Evolutionary conservation across 2,797 vertebrate genomes (phyloP).

Genomic region (Anabacerthia variegaticeps): DNA sequence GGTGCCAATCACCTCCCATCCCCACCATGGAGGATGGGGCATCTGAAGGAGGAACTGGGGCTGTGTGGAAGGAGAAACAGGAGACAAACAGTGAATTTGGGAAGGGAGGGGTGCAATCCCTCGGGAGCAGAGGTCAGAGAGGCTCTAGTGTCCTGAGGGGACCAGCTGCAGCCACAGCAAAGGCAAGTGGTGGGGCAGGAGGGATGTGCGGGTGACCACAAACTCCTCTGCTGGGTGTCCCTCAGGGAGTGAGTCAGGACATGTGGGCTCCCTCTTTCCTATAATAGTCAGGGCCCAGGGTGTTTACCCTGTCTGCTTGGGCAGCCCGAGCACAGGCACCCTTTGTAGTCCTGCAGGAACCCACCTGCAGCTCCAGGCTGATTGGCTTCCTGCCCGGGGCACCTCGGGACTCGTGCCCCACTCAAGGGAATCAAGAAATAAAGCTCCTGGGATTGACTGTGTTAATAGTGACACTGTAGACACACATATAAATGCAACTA

Average conservation of each 20-base stretch:
- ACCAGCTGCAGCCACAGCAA: not conserved
- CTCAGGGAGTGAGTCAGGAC: not conserved
- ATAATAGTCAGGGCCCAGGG: not conserved
- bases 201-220: not conserved
- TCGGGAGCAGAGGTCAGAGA: not conserved
- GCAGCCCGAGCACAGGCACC: not conserved
- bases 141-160: not conserved
- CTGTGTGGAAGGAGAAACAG: not conserved
- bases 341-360: not conserved
- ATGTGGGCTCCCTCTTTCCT: constrained; percentile 7
- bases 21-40: accelerated
- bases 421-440: not conserved
- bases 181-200: not conserved
- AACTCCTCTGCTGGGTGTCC: not conserved
- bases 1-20: not conserved
- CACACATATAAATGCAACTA: not conserved
- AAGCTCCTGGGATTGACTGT: not conserved
- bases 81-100: not conserved
- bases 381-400: not conserved
- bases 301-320: constrained; percentile 5
- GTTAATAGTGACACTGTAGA: not conserved
- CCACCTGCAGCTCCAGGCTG: not conserved
- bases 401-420: not conserved
- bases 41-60: not conserved
- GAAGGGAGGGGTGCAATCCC: not conserved